Conservation (phyloP, 2,888 invertebrate genomes). For the Drosophila parthenogenetica region DNA sequence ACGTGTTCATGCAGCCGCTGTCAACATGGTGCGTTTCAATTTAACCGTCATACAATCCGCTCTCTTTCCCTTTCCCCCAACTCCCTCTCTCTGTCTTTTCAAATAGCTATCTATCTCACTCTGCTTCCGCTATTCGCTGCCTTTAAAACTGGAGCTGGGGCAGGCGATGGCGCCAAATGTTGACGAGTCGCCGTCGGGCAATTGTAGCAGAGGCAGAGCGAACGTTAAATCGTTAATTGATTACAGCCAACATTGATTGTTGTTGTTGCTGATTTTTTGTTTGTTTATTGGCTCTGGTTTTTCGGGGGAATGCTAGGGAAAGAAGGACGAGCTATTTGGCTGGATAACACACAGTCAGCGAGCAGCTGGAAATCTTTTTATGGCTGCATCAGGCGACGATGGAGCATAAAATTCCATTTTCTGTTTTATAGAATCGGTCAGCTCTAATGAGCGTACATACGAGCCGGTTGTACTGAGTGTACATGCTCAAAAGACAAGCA, state of each 20-base stretch:
- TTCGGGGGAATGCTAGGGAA: not conserved
- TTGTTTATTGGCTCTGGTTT: constrained; percentile 12
- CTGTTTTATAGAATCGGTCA: constrained; percentile 40
- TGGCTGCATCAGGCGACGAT: constrained; percentile 46
- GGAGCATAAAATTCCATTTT: constrained; percentile 56
- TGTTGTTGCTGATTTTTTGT: constrained; percentile 70
- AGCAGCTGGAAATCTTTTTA: constrained; percentile 37
- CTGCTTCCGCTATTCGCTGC: not conserved
- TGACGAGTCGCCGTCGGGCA: constrained; percentile 56
- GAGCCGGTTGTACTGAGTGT: not conserved
- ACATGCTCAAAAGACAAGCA: constrained; percentile 4
- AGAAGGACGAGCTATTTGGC: constrained; percentile 39
- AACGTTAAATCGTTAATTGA: constrained; percentile 82
- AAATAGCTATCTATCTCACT: not conserved
- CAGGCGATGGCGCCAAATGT: constrained; percentile 53
- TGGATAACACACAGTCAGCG: constrained; percentile 39
- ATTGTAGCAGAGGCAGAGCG: constrained; percentile 56
- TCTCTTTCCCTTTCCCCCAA: not conserved
- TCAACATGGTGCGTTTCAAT: constrained; percentile 71
- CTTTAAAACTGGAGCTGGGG: constrained; percentile 9
- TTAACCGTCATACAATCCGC: constrained; percentile 48
- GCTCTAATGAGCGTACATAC: constrained; percentile 63
- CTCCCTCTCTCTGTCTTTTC: not conserved
- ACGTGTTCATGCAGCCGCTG: constrained; percentile 76
- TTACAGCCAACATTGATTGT: constrained; percentile 81